These are phyloP conservation scores for Rhogogaster chlorosoma DNA, from an alignment of 2,888 invertebrate genomes.

Conservation along the genomic window DNA sequence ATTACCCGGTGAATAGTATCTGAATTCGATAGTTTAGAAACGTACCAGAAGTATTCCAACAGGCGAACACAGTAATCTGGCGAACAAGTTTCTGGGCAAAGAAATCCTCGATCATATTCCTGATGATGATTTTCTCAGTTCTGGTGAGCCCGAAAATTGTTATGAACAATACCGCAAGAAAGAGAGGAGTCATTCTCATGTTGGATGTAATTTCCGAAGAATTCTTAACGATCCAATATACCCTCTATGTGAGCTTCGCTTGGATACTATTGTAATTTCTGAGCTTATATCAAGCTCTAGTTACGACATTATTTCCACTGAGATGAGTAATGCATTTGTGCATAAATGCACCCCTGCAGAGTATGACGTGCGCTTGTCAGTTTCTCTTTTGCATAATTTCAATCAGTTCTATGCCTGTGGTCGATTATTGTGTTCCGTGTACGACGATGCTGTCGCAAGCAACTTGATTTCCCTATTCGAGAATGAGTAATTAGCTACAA, in stretches of 20 bases:
- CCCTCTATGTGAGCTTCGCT: background rate
- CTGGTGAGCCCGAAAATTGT: background rate
- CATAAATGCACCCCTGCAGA: constrained; percentile 23
- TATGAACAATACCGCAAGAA: background rate
- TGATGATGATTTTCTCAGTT: background rate
- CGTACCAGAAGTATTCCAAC: constrained; percentile 61
- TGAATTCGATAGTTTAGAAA: background rate
- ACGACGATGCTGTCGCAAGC: background rate
- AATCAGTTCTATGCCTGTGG: background rate
- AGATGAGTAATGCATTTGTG: constrained; percentile 12
- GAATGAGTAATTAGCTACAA: background rate
- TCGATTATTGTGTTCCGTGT: constrained; percentile 3
- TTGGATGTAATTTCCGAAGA: background rate
- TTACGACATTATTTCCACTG: constrained; percentile 2
- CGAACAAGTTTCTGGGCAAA: constrained; percentile 59
- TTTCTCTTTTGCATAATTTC: constrained; percentile 34
- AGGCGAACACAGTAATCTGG: constrained; percentile 62
- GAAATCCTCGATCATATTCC: constrained; percentile 55
- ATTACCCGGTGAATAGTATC: background rate
- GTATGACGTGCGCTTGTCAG: background rate
- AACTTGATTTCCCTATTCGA: background rate
- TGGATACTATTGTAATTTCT: background rate
- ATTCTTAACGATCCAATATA: background rate
- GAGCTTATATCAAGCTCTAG: constrained; percentile 9
- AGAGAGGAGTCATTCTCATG: background rate